Conservation (phyloP, 2,888 invertebrate genomes). For the Dolomedes plantarius region DNA sequence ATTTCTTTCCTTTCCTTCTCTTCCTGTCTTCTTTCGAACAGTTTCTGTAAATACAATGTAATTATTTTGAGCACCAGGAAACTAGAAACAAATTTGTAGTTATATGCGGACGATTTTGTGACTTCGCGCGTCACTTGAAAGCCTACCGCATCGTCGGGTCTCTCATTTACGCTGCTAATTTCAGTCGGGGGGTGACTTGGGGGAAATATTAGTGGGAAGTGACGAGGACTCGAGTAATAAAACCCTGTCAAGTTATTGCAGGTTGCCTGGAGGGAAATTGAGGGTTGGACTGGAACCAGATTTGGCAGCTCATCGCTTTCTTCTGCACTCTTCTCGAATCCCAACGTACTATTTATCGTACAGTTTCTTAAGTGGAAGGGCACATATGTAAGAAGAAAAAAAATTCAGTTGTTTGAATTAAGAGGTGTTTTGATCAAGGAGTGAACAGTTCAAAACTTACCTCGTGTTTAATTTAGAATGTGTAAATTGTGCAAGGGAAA, state of each 20-base stretch:
- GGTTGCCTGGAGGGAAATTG: slow-evolving; percentile 23
- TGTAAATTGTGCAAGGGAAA: too few relatives aligned
- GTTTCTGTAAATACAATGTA: neutral
- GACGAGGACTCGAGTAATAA: slow-evolving; percentile 47
- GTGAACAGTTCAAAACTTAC: too few relatives aligned
- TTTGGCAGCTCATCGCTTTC: slow-evolving; percentile 42
- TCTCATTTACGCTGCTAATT: slow-evolving; percentile 62
- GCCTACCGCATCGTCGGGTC: slow-evolving; percentile 37
- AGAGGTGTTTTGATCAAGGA: too few relatives aligned
- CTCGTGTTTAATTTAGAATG: too few relatives aligned
- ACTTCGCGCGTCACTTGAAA: slow-evolving; percentile 36
- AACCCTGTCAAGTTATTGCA: slow-evolving; percentile 48
- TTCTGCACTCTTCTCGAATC: too few relatives aligned
- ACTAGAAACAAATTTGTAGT: neutral
- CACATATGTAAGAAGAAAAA: too few relatives aligned
- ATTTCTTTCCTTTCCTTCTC: too few relatives aligned
- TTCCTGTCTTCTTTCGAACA: too few relatives aligned
- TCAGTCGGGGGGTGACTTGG: slow-evolving; percentile 37
- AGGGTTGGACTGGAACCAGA: slow-evolving; percentile 23
- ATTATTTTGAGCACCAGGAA: neutral
- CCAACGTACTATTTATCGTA: too few relatives aligned
- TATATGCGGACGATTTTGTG: neutral
- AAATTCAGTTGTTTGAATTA: too few relatives aligned
- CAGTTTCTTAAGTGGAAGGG: too few relatives aligned
- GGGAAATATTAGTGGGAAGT: slow-evolving; percentile 48